These are phyloP conservation scores for Acrocera orbiculus DNA, from an alignment of 2,888 invertebrate genomes.

Conservation along the genomic window DNA sequence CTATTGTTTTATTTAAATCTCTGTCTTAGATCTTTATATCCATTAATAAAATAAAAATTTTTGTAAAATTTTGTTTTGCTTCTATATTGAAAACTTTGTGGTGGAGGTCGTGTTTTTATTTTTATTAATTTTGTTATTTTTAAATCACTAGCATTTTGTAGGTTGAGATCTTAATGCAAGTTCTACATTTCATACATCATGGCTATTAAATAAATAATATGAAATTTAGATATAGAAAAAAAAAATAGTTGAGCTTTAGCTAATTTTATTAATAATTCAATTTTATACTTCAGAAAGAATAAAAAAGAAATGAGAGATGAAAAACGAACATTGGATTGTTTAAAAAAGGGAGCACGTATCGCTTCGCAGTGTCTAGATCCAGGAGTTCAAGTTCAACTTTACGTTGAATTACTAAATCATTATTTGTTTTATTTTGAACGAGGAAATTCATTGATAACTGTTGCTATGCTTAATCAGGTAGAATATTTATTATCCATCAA, in stretches of 20 bases:
- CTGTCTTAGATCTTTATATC: too few relatives aligned
- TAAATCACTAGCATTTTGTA: too few relatives aligned
- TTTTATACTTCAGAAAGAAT: slow-evolving; percentile 22
- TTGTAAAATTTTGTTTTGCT: too few relatives aligned
- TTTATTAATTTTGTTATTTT: too few relatives aligned
- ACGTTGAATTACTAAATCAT: slow-evolving; percentile 85
- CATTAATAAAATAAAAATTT: too few relatives aligned
- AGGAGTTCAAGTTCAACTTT: slow-evolving; percentile 87
- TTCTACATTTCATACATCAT: too few relatives aligned
- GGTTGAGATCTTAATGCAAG: too few relatives aligned
- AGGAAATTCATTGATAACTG: slow-evolving; percentile 47
- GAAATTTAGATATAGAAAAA: not conserved
- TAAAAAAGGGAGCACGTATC: slow-evolving; percentile 88
- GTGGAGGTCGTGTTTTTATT: too few relatives aligned
- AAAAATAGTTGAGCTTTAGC: not conserved
- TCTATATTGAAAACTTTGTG: too few relatives aligned
- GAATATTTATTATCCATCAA: slow-evolving; percentile 1
- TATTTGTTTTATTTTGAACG: slow-evolving; percentile 87
- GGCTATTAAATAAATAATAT: not conserved
- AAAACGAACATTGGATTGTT: slow-evolving; percentile 78
- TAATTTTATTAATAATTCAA: not conserved
- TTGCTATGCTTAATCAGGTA: slow-evolving; percentile 39
- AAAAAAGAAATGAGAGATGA: slow-evolving; percentile 65
- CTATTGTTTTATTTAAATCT: too few relatives aligned
- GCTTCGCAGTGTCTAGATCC: slow-evolving; percentile 97